Evolutionary conservation across 2,113 vertebrate genomes (phyloP), one percentile per base, ranked within the genome.

Genomic region (Tachysurus vachellii): DNA sequence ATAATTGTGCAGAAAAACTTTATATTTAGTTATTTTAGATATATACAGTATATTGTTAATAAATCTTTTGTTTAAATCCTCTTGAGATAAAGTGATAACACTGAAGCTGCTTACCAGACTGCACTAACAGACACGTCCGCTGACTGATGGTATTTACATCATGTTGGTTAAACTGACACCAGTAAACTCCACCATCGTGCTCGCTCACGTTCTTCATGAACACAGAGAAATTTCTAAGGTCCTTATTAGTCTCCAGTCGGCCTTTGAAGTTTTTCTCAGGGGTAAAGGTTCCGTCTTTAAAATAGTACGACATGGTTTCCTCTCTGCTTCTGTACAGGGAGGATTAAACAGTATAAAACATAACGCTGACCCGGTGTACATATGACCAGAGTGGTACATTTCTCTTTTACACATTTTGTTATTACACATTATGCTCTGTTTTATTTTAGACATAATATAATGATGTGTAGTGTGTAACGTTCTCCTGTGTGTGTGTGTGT

Each of bases 141-240:
- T 0, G 2, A 64, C 79, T 61, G 13, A 1, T 0, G 12, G 21
- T 81, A 3, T 2, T 1, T 31, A 1, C 6, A 0, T 86, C 64
- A 16, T 2, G 1, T 1, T 17, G 26, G 70, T 87, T 84, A 81
- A 89, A 90, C 11, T 3, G 9, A 66, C 87, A 88, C 82, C 0
- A 82, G 89, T 92, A 94, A 57, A 89, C 0, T 3, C 91, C 93
- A 4, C n/a, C 44, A 42, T 93, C 92, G 0, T 44, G 0, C 9
- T 50, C 8, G 0, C 77, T 89, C 71, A 93, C 71, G 14, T 88
- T 70, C 3, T 16, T 61, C 61, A 94, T 82, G 88, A 85, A 92
- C 85, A 91, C 28, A 1, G 0, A 0, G 70, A 87, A 62, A 16
- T 77, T n/a, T 4, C 23, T 1, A 0, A 90, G 0, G 10, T 0